Evolutionary conservation across 2,888 invertebrate genomes (phyloP), one percentile per base, ranked within the genome.

Genomic region (Rotaria magnacalcarata): DNA sequence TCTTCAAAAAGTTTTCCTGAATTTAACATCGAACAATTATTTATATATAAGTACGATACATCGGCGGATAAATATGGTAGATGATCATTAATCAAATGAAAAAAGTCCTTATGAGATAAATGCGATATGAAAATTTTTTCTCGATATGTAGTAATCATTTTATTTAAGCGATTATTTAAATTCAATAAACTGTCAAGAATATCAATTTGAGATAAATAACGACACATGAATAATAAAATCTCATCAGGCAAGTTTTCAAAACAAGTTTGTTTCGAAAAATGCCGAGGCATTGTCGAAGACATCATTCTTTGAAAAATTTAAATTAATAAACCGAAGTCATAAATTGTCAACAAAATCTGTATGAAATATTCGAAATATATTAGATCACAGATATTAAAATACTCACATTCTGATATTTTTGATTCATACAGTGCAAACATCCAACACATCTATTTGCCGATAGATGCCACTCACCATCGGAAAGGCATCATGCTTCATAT

Each of bases 231-330:
- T 34, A 67, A 41, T 27, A 67, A 16, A 67, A 67, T 67, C 34
- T 67, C 67, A 34, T 67, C 27, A 7, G 67, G 67, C n/a, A 67
- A 67, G 34, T 67, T 34, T 67, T 67, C 67, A 67, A 67, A 67
- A 14, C 67, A 67, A 27, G 7, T 16, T 67, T 34, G 27, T 5
- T 34, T 16, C 1, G 24, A 24, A 0, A 24, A 0, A 6, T 6
- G 1, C 21, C 8, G 24, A 8, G 6, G 7, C 0, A 56, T 56
- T 56, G 24, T 24, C 8, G 56, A 7, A 24, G 56, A 56, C 56
- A 56, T 56, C 21, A 24, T 56, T 54, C 21, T 19, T 54, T 54
- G 3, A 2, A 21, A 19, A 54, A 2, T 11, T 4, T 19, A 21
- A 54, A 54, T 54, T 19, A 54, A 54, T 7, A 19, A 21, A 52